These are phyloP conservation scores for Calcarius ornatus DNA, from an alignment of 2,113 vertebrate genomes.

Conservation along the genomic window DNA sequence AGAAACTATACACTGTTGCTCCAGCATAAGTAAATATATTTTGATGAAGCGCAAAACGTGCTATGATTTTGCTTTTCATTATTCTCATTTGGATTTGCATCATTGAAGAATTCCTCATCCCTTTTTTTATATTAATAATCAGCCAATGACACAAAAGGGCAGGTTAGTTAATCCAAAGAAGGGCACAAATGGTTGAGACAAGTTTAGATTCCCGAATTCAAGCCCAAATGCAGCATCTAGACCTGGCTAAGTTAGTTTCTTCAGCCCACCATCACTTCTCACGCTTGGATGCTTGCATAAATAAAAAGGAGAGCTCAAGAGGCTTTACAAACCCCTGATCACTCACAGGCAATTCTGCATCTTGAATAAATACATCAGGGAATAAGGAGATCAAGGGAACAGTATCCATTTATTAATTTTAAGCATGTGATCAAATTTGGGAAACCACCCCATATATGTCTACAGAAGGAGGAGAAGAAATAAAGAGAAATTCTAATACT, in stretches of 20 bases:
- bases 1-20: neutral
- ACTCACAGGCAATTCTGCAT: neutral
- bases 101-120: neutral
- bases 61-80: neutral
- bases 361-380: neutral
- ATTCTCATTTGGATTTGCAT: neutral
- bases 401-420: neutral
- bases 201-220: neutral
- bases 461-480: neutral
- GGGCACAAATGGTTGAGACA: neutral
- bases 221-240: neutral
- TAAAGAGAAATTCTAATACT: neutral
- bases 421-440: neutral
- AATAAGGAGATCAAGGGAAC: neutral
- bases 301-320: neutral
- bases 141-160: neutral
- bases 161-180: neutral
- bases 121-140: neutral
- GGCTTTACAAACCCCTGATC: neutral
- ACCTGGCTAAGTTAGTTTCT: neutral
- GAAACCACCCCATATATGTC: fast-evolving
- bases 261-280: neutral
- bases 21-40: neutral
- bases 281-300: neutral
- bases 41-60: neutral